Percentiles rank a stretch among this genome's conserved stretches.
These are phyloP conservation scores for Silurus lanzhouensis DNA, from an alignment of 2,797 vertebrate species.

Conservation along the genomic window DNA sequence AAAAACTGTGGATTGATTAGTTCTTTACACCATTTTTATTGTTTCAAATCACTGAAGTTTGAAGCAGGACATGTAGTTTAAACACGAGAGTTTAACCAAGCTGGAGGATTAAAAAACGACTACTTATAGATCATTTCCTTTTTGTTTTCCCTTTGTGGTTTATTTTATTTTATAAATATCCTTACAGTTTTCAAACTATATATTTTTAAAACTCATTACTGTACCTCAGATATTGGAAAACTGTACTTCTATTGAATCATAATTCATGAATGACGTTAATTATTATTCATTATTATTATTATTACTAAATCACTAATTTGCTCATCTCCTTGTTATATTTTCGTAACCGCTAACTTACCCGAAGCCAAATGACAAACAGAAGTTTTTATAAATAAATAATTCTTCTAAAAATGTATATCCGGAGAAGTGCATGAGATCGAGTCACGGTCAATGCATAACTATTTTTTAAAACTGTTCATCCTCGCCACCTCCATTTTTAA, in stretches of 20 bases:
- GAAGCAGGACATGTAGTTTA: slow-evolving; percentile 6
- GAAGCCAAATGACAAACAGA: not conserved
- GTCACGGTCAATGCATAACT: not conserved
- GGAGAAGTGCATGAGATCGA: not conserved
- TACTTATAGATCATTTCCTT: not conserved
- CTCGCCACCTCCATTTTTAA: not conserved
- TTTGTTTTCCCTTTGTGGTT: not conserved
- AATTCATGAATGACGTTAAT: not conserved
- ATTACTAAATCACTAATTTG: not conserved
- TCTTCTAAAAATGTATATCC: not conserved
- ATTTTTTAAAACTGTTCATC: not conserved
- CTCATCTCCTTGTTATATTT: not conserved
- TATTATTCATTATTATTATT: not conserved
- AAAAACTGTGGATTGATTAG: not conserved
- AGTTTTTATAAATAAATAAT: not conserved
- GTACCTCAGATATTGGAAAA: not conserved
- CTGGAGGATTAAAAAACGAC: not conserved
- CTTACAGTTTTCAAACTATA: not conserved
- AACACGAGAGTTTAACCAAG: not conserved
- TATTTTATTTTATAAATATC: not conserved
- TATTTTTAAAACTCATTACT: not conserved
- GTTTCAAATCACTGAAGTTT: not conserved
- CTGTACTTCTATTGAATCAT: not conserved
- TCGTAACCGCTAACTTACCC: not conserved
- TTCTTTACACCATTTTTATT: not conserved